Percentiles rank a stretch among this genome's conserved stretches.
These are phyloP conservation scores for Coilia nasus DNA, from an alignment of 2,797 vertebrate species.

Conservation along the genomic window DNA sequence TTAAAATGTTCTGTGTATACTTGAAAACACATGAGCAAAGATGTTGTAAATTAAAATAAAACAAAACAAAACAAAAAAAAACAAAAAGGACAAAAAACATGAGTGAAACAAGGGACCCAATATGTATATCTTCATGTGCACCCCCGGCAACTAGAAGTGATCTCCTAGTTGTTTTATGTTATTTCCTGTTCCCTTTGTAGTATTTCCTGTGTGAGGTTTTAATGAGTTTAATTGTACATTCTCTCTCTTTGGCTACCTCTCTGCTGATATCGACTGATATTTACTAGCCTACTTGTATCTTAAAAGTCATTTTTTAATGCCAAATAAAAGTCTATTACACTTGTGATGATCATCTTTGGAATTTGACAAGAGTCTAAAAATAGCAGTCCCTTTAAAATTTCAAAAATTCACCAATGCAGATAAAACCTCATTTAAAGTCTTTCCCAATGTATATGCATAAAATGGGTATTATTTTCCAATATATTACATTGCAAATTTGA, in stretches of 20 bases:
- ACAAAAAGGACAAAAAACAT: conserved; percentile 51
- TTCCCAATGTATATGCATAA: not conserved
- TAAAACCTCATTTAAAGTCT: not conserved
- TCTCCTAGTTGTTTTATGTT: conserved; percentile 53
- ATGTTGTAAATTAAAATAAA: conserved; percentile 54
- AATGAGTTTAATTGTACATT: conserved; percentile 46
- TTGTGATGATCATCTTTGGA: not conserved
- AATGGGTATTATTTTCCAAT: not conserved
- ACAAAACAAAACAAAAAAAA: conserved; percentile 57
- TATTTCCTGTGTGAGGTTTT: conserved; percentile 62
- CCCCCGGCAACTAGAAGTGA: conserved; percentile 36
- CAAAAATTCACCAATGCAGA: not conserved
- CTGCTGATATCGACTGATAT: conserved; percentile 23
- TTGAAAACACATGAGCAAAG: conserved; percentile 31
- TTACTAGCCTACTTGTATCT: not conserved
- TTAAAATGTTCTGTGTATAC: conserved; percentile 56
- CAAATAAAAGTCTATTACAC: conserved; percentile 9
- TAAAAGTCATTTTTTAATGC: not conserved
- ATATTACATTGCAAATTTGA: conserved; percentile 16
- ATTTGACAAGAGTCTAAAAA: not conserved
- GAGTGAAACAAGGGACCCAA: conserved; percentile 42
- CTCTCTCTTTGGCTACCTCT: conserved; percentile 76
- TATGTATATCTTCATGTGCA: conserved; percentile 63
- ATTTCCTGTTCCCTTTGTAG: conserved; percentile 48
- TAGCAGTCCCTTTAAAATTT: not conserved